Base-by-base conservation (phyloP, 2,113 vertebrate genomes). In the Macquaria ambigua region DNA sequence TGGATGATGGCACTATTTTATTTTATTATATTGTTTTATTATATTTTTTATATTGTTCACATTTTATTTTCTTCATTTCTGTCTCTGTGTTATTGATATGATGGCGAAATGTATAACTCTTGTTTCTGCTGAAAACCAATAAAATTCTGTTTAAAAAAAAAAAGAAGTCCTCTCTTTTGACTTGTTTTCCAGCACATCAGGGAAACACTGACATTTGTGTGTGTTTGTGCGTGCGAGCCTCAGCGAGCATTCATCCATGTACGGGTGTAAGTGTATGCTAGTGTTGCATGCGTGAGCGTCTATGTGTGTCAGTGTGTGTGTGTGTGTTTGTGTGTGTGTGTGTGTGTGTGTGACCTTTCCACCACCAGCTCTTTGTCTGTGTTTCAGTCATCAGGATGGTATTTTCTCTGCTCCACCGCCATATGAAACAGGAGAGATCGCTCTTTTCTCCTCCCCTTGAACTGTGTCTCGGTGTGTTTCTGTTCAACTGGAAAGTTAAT, bases 201-300 rank as follows among this genome's bases (percentile, higher is more conserved):
- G 66, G 39, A 50, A 64, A 85, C 50, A n/a, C 77, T 87, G 90
- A 91, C 85, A 85, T 91, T 89, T 91, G 50, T 86, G 69, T 76
- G 41, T 37, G 25, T 50, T 9, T 74, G 48, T 67, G 25, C n/a
- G 46, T 64, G 70, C 9, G 46, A 34, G 25, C 21, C 6, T 50
- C 39, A n/a, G 34, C 3, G 62, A 25, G 21, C 28, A 25, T 74
- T 67, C 48, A 39, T 58, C 53, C 58, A 55, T 74, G 73, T 52
- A 4, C 9, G 15, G 10, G 31, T 66, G 53, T 61, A 43, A 37
- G 48, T 74, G 71, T 83, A 41, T 10, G 31, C 15, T 8, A 39
- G 34, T n/a, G 43, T 68, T 46, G 25, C n/a, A 23, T 39, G 31
- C 64, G 74, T 68, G 66, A 64, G 53, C 14, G 10, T 73, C 9